These are phyloP conservation scores for Melanotaenia boesemani DNA, from an alignment of 2,797 vertebrate species.

Conservation along the genomic window DNA sequence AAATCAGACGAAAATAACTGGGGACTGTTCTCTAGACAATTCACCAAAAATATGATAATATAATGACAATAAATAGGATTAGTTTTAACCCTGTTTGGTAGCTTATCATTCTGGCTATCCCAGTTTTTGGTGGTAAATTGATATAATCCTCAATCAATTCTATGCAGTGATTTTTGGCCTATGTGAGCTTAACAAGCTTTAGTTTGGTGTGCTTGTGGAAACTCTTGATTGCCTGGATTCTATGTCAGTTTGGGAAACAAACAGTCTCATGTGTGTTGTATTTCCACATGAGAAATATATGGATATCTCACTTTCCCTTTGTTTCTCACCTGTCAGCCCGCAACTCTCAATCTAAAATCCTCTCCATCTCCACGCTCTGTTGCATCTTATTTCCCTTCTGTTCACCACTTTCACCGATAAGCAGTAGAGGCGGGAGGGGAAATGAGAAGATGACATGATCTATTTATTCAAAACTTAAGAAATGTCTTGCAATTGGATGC, in stretches of 20 bases:
- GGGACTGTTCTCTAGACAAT: not conserved
- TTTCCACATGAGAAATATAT: not conserved
- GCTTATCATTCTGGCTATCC: not conserved
- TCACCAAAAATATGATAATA: not conserved
- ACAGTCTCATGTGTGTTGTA: not conserved
- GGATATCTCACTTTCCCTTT: not conserved
- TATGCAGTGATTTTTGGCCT: not conserved
- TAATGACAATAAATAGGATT: not conserved
- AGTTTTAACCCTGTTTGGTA: not conserved
- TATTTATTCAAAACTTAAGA: constrained; percentile 53
- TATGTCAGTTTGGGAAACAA: constrained; percentile 4
- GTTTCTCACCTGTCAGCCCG: constrained; percentile 41
- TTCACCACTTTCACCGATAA: constrained; percentile 51
- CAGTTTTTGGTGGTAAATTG: not conserved
- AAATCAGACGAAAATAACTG: not conserved
- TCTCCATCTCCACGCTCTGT: constrained; percentile 44
- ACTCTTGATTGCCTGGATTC: not conserved
- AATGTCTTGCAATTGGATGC: constrained; percentile 38
- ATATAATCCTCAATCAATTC: not conserved
- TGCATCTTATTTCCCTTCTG: constrained; percentile 56
- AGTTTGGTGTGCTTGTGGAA: not conserved
- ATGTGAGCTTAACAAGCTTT: not conserved
- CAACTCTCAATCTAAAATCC: constrained; percentile 45
- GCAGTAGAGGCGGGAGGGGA: constrained; percentile 49
- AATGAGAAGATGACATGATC: constrained; percentile 48